Conservation (phyloP, 2,113 vertebrate genomes). For the Malaclemys terrapin region DNA sequence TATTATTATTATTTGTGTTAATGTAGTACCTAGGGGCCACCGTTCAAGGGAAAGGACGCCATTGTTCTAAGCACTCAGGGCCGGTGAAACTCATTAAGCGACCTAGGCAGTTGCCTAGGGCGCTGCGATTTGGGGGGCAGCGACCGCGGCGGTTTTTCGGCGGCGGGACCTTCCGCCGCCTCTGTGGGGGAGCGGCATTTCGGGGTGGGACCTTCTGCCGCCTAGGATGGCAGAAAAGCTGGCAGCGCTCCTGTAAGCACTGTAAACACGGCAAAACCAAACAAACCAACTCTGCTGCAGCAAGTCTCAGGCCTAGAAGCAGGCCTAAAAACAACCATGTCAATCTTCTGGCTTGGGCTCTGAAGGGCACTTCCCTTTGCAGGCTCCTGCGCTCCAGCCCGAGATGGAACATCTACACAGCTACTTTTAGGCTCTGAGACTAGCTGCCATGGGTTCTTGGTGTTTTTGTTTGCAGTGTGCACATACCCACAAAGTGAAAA, state of each 20-base stretch:
- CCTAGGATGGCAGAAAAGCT: too few relatives aligned
- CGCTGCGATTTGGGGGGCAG: too few relatives aligned
- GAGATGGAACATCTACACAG: not conserved
- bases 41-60: not conserved
- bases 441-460: not conserved
- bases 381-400: not conserved
- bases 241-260: not conserved
- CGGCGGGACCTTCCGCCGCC: too few relatives aligned
- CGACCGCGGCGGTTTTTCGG: too few relatives aligned
- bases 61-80: not conserved
- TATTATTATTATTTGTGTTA: not conserved
- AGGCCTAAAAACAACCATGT: not conserved
- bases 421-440: not conserved
- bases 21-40: not conserved
- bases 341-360: not conserved
- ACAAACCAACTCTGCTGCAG: not conserved
- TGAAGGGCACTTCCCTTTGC: not conserved
- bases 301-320: not conserved
- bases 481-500: not conserved
- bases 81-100: too few relatives aligned
- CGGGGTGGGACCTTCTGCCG: too few relatives aligned
- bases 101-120: too few relatives aligned
- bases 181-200: too few relatives aligned
- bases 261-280: not conserved
- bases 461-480: not conserved